Evolutionary conservation across 92 coral and sea anemone genomes (phyloP).

Genomic region (Porites rus): DNA sequence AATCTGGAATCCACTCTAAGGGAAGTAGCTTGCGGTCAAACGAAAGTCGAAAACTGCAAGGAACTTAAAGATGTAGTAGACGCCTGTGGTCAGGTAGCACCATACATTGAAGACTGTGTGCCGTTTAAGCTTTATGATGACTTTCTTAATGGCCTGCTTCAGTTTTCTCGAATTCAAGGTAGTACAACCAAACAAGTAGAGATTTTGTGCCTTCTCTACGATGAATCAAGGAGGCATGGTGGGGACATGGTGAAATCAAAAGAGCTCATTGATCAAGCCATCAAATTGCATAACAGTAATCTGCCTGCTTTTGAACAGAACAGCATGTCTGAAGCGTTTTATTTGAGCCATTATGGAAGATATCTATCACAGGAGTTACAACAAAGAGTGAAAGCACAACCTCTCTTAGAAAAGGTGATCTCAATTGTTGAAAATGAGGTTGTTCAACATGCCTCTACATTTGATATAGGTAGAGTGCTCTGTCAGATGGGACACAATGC

Average conservation of each 20-base stretch:
- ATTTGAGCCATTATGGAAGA: conserved; percentile 26
- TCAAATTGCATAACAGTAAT: too few relatives aligned
- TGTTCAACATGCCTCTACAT: too few relatives aligned
- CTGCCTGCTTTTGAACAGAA: neutral
- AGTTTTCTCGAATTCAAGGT: neutral
- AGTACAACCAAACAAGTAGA: conserved; percentile 9
- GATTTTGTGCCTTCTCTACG: conserved; percentile 42
- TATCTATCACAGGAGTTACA: neutral
- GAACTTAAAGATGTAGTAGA: neutral
- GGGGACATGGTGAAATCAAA: too few relatives aligned
- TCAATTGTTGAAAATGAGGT: too few relatives aligned
- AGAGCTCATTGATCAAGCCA: too few relatives aligned
- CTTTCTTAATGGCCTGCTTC: conserved; percentile 23
- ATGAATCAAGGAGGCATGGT: conserved; percentile 12
- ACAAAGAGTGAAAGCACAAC: too few relatives aligned
- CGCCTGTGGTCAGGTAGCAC: conserved; percentile 6
- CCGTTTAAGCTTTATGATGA: conserved; percentile 20
- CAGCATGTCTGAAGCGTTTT: conserved; percentile 23
- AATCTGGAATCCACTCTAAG: conserved; percentile 25
- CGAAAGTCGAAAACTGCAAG: neutral
- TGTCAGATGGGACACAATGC: neutral
- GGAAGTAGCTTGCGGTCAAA: neutral
- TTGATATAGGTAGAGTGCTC: conserved; percentile 9
- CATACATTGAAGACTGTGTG: conserved; percentile 34
- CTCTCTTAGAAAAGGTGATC: too few relatives aligned